A percentile compares a stretch with the other conserved stretches of the same genome.
These are phyloP conservation scores for Andrena dorsata DNA, from an alignment of 2,888 invertebrate species.

Conservation along the genomic window DNA sequence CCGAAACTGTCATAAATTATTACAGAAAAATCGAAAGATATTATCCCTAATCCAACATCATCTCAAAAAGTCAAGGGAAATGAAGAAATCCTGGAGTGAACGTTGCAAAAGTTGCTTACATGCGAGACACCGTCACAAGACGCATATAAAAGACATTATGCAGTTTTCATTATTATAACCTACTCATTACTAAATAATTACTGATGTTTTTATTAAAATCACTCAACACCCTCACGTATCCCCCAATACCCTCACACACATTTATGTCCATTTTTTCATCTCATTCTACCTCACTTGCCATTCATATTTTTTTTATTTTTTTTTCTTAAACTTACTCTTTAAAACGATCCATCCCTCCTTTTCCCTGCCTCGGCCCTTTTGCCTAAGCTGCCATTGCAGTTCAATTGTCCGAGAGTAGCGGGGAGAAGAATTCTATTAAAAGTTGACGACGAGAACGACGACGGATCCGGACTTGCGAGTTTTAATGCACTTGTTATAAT, in stretches of 20 bases:
- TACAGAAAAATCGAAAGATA: no score
- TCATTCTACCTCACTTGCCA: neutral
- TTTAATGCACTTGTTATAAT: slow-evolving; percentile 81
- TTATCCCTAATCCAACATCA: no score
- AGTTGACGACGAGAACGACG: slow-evolving; percentile 76
- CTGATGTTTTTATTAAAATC: neutral
- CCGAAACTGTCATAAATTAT: no score
- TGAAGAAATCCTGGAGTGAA: no score
- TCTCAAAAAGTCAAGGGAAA: no score
- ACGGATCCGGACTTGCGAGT: slow-evolving; percentile 76
- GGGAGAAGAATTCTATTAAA: slow-evolving; percentile 80
- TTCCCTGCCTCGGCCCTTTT: slow-evolving; percentile 32
- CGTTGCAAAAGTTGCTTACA: no score
- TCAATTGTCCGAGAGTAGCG: slow-evolving; percentile 77
- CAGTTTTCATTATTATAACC: no score
- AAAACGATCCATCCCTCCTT: slow-evolving; percentile 20
- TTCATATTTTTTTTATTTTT: slow-evolving; percentile 38
- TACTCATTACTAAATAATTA: neutral
- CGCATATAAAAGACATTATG: no score
- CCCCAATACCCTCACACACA: no score
- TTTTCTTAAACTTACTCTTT: neutral
- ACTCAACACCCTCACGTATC: neutral
- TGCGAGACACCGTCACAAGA: no score
- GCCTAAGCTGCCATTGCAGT: slow-evolving; percentile 63
- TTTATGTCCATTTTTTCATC: no score